Evolutionary conservation across 2,888 invertebrate genomes (phyloP).

Genomic region (Diaperis boleti): DNA sequence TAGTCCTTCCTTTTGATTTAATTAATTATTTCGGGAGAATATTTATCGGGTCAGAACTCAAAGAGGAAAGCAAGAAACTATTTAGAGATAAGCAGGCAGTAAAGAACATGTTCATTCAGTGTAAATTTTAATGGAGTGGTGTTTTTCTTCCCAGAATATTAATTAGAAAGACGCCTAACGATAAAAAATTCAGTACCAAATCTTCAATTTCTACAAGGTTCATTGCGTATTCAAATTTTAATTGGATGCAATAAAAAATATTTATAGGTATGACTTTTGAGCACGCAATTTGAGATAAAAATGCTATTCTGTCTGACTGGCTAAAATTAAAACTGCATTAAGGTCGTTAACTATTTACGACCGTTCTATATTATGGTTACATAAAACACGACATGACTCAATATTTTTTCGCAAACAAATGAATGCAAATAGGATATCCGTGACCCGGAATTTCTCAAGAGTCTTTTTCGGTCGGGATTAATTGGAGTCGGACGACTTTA

Average conservation of each 20-base stretch:
- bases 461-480: slow-evolving; percentile 24
- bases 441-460: slow-evolving; percentile 31
- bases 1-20: slow-evolving; percentile 54
- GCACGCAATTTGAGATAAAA: slow-evolving; percentile 34
- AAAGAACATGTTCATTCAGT: slow-evolving; percentile 56
- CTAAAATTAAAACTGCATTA: slow-evolving; percentile 34
- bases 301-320: slow-evolving; percentile 22
- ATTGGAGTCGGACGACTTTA: slow-evolving; percentile 33
- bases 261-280: slow-evolving; percentile 28
- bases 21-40: slow-evolving; percentile 53
- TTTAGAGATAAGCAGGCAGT: slow-evolving; percentile 48
- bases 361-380: slow-evolving; percentile 34
- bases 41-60: slow-evolving; percentile 47
- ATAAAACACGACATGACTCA: slow-evolving; percentile 27
- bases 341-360: slow-evolving; percentile 41
- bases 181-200: slow-evolving; percentile 20
- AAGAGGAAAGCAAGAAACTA: slow-evolving; percentile 47
- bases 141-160: slow-evolving; percentile 49
- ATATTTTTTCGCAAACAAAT: slow-evolving; percentile 24
- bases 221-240: slow-evolving; percentile 38
- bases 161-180: slow-evolving; percentile 42
- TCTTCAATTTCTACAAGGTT: slow-evolving; percentile 17
- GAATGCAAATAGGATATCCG: slow-evolving; percentile 17
- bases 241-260: slow-evolving; percentile 33
- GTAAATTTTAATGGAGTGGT: slow-evolving; percentile 54